Base-by-base conservation (phyloP, 35 echinoderm and acorn worm species). In the Acanthaster planci region DNA sequence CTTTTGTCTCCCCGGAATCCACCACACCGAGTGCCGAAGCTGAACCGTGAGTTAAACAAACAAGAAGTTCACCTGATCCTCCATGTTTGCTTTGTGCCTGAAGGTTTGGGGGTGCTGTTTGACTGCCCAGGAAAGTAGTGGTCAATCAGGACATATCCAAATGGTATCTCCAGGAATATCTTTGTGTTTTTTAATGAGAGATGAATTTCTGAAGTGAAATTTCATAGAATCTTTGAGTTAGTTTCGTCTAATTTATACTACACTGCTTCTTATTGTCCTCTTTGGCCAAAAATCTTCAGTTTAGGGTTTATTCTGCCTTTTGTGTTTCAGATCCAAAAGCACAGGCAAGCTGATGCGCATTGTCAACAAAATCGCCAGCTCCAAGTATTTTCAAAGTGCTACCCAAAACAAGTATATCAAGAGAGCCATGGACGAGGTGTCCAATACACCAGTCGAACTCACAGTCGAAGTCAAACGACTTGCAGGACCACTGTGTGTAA, bases 381-480 rank as follows among this genome's bases (percentile, higher is more conserved):
- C 95, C 47, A 93, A 98, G 59, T 93, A 93, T 77, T 98, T 98
- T 82, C 87, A 93, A 57, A 93, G 87, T 34, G 95, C 95, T 16
- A 91, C 95, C 0, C 87, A 98, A 86, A 91, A 93, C 80, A 93
- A 93, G 64, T 98, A 98, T 19, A 86, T 98, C 21, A 93, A 91
- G 56, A 67, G 85, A 32, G 95, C 95, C 29, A 90, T 98, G 51
- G 92, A 98, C 38, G 95, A 93, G 30, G 91, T 98, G 23, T 98
- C 95, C 58, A 98, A 93, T 58, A 91, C 91, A 0, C 87, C 95
- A 1, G 86, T 98, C 50, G 88, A 91, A 39, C 83, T 93, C 47
- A 86, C 88, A 8, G 88, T 98, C 26, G 95, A 98, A 38, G 95
- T 98, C 50, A 98, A 98, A 51, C 85, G 90, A 82, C 68, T 97